Evolutionary conservation across 2,888 invertebrate genomes (phyloP).

Genomic region (Eudemis profundana): DNA sequence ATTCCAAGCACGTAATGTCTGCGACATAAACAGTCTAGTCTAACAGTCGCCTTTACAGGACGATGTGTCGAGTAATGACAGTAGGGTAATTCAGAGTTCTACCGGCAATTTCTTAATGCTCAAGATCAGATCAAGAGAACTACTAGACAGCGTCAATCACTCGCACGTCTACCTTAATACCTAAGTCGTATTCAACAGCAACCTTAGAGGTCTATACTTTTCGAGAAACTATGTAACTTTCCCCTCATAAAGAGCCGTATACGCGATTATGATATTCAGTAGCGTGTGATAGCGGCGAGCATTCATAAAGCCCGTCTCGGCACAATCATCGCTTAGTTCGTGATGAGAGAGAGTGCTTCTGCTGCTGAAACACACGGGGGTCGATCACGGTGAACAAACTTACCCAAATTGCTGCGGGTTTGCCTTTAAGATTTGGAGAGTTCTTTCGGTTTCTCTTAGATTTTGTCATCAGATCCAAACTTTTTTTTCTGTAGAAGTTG

Average conservation of each 20-base stretch:
- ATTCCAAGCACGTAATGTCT: slow-evolving; percentile 17
- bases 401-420: too few relatives aligned
- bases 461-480: too few relatives aligned
- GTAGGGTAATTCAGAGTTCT: too few relatives aligned
- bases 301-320: slow-evolving; percentile 50
- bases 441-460: too few relatives aligned
- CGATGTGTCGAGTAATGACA: background rate
- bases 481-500: too few relatives aligned
- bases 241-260: background rate
- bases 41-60: background rate
- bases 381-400: background rate
- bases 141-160: too few relatives aligned
- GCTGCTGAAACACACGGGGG: slow-evolving; percentile 46
- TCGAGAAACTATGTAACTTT: background rate
- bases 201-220: background rate
- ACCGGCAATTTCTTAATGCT: too few relatives aligned
- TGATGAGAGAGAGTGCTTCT: slow-evolving; percentile 53
- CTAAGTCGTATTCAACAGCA: too few relatives aligned
- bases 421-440: too few relatives aligned
- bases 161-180: too few relatives aligned
- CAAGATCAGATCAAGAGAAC: too few relatives aligned
- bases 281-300: slow-evolving; percentile 51
- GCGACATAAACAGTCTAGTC: slow-evolving; percentile 19
- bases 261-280: slow-evolving; percentile 40
- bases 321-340: slow-evolving; percentile 56